Conservation (phyloP, 2,888 invertebrate species). For the Iphiclides podalirius region DNA sequence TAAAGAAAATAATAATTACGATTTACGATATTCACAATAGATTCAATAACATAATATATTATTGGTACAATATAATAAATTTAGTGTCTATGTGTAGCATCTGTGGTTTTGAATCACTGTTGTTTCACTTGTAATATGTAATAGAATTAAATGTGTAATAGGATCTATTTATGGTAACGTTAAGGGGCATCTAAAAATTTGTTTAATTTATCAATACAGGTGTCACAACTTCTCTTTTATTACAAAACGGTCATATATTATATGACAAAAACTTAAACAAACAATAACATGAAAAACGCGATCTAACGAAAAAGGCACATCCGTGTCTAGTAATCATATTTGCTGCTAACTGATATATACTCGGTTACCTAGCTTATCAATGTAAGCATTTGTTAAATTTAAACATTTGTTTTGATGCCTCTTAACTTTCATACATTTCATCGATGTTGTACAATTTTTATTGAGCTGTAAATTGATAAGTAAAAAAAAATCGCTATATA, state of each 20-base stretch:
- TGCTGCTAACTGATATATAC: too few species aligned
- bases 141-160: constrained; percentile 28
- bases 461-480: constrained; percentile 65
- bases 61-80: constrained; percentile 28
- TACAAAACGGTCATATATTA: too few species aligned
- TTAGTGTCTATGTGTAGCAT: constrained; percentile 40
- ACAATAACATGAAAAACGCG: too few species aligned
- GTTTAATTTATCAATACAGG: constrained; percentile 3
- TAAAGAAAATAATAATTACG: too few species aligned
- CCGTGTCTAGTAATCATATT: too few species aligned
- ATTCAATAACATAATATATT: constrained; percentile 15
- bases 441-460: constrained; percentile 75
- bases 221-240: neutral
- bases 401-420: constrained; percentile 8
- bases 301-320: too few species aligned
- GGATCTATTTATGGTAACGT: constrained; percentile 12
- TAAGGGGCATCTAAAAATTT: constrained; percentile 11
- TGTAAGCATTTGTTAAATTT: too few species aligned
- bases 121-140: constrained; percentile 46
- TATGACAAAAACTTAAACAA: too few species aligned
- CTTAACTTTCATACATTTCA: constrained; percentile 51
- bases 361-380: too few species aligned
- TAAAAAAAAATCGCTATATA: constrained; percentile 71
- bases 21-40: constrained; percentile 17
- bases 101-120: constrained; percentile 57